Evolutionary conservation across 2,113 vertebrate species (phyloP), one percentile per base, ranked within the genome.

Genomic region (Anhinga anhinga): DNA sequence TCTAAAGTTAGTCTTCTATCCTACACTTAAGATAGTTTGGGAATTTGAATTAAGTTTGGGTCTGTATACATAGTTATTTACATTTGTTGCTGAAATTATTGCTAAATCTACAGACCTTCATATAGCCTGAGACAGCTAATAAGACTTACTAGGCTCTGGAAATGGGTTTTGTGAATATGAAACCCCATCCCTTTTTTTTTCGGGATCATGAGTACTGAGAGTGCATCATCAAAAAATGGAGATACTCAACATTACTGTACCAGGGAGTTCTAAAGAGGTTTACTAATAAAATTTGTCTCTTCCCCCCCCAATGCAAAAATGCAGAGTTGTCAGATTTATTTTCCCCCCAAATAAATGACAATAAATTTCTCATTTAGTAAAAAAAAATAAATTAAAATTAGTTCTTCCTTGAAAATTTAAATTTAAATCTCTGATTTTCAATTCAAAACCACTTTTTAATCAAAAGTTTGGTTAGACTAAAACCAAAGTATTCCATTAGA

Each of bases 291-390:
- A 56, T 29, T 32, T 34, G 12, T 36, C 29, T 65, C 32, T 9
- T 78, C 50, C 10, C 8, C 17, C 56, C 5, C 10, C 8, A 61
- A 17, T 45, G 21, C 5, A 82, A 80, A 88, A 72, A 59, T 45
- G 18, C 15, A 40, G 26, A 66, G 67, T 44, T 50, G 2, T 42
- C 13, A 47, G 17, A 34, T 47, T 73, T 67, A 29, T 71, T 79
- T 2, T 2, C 6, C 3, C 9, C 2, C 2, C 2, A n/a, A 72
- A 69, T 26, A 82, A 74, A 62, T 45, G 0, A n/a, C 29, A 21
- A 47, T 47, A 32, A 10, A 45, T 36, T 71, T 80, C 9, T 59
- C 18, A 26, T 62, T 40, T 44, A 44, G n/a, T 47, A 10, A 11
- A 44, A 19, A 52, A 20, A 42, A 42, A 30, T 9, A 25, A 15